These are phyloP conservation scores for Fukomys damarensis DNA, from an alignment of 2,113 vertebrate genomes.

Conservation along the genomic window DNA sequence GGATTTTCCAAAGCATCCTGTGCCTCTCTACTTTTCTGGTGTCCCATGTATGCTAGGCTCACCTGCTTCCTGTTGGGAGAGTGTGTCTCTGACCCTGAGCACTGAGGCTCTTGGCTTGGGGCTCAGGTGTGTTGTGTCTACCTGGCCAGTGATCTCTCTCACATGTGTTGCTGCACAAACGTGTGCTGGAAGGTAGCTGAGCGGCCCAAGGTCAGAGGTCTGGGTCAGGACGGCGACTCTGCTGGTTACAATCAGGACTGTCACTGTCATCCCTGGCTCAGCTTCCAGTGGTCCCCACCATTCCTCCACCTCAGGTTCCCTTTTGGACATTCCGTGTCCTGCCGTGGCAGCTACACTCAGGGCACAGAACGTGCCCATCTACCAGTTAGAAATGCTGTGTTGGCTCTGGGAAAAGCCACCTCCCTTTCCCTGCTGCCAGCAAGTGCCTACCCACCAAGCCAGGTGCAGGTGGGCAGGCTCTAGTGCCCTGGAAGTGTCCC, in stretches of 20 bases:
- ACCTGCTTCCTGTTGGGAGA: background rate
- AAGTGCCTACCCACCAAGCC: background rate
- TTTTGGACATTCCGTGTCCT: background rate
- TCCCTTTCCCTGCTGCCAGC: background rate
- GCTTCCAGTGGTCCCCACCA: too few relatives aligned
- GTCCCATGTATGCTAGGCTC: fast-evolving
- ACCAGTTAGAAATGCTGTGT: background rate
- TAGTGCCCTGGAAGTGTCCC: background rate
- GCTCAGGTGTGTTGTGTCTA: background rate
- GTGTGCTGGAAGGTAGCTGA: background rate
- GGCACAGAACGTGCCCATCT: background rate
- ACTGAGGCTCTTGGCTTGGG: background rate
- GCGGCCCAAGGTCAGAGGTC: background rate
- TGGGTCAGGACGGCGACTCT: background rate
- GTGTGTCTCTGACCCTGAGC: background rate
- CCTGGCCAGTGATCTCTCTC: background rate
- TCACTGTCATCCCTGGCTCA: background rate
- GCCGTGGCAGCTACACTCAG: background rate
- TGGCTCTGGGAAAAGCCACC: background rate
- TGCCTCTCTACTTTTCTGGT: background rate
- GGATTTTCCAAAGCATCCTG: background rate
- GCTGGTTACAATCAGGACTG: background rate
- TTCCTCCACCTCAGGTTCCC: background rate
- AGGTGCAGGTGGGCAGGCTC: background rate
- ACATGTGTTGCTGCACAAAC: fast-evolving